These are phyloP conservation scores for Eunapius fragilis DNA, from an alignment of 37 sponge, comb jelly and placozoan species.

Conservation along the genomic window DNA sequence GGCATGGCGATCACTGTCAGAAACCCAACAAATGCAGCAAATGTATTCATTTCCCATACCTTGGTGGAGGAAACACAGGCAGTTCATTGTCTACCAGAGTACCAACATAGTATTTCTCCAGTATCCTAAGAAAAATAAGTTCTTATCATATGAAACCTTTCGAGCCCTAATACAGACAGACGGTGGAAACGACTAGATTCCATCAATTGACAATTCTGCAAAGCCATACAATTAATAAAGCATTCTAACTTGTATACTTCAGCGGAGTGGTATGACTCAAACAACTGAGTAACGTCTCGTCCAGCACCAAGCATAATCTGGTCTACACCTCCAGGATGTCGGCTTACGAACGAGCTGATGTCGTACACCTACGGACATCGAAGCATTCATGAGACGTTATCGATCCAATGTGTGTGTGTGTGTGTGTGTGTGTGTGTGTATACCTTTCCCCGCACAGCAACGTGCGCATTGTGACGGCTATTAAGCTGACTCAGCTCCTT, in stretches of 20 bases:
- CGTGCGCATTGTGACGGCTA: constrained; percentile 85
- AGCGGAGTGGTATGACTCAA: constrained; percentile 92
- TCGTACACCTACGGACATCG: constrained; percentile 93
- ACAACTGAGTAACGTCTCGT: constrained; percentile 84
- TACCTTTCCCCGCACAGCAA: constrained; percentile 91
- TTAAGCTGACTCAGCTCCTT: constrained; percentile 84
- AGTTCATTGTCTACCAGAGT: constrained; percentile 84
- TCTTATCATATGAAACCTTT: too few relatives aligned
- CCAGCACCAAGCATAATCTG: constrained; percentile 94
- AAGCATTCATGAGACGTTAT: too few relatives aligned
- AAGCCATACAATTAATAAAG: not conserved
- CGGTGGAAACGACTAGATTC: too few relatives aligned
- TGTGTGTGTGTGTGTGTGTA: not conserved
- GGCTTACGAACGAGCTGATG: constrained; percentile 77
- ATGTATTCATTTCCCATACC: constrained; percentile 70
- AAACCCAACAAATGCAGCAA: too few relatives aligned
- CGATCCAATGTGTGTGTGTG: not conserved
- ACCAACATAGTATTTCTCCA: constrained; percentile 94
- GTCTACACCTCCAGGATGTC: constrained; percentile 93
- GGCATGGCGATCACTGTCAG: too few relatives aligned
- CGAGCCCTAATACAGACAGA: too few relatives aligned
- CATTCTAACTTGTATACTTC: constrained; percentile 57
- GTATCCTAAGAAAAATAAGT: constrained; percentile 31
- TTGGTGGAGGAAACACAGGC: constrained; percentile 84
- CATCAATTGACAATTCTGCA: not conserved